Conservation (phyloP, 2,888 invertebrate genomes). For the Galeruca laticollis region DNA sequence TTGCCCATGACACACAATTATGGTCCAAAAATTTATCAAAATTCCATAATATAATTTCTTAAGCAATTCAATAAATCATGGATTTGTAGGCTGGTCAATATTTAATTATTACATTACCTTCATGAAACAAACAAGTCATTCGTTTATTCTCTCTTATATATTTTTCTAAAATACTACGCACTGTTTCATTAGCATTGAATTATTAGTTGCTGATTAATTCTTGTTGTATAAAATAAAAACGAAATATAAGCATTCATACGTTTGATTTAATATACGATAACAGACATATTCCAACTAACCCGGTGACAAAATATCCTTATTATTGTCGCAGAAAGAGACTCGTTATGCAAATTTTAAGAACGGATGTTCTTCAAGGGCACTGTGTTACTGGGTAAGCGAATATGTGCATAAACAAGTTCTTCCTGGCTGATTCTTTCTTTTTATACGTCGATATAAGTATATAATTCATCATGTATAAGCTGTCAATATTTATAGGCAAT, state of each 20-base stretch:
- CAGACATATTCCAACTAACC: background rate
- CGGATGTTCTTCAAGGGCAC: conserved; percentile 28
- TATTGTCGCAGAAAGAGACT: conserved; percentile 18
- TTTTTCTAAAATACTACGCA: too few relatives aligned
- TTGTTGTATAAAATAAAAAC: too few relatives aligned
- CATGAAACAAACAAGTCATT: too few relatives aligned
- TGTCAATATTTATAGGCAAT: conserved; percentile 7
- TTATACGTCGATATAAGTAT: background rate
- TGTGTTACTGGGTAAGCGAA: conserved; percentile 26
- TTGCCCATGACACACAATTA: too few relatives aligned
- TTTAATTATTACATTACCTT: too few relatives aligned
- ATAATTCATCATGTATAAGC: background rate
- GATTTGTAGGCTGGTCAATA: too few relatives aligned
- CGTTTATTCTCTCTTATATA: too few relatives aligned
- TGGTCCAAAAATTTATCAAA: too few relatives aligned
- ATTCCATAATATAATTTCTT: too few relatives aligned
- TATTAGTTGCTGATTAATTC: too few relatives aligned
- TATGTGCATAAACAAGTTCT: conserved; percentile 24
- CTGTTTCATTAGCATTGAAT: too few relatives aligned
- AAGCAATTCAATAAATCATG: too few relatives aligned
- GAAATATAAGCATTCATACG: background rate
- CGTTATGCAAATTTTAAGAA: conserved; percentile 31
- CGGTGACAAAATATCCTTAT: background rate
- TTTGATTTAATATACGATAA: background rate
- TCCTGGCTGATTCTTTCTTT: conserved; percentile 10